Base-by-base conservation (phyloP, 1,140 invertebrate species). In the Microplitis demolitor region DNA sequence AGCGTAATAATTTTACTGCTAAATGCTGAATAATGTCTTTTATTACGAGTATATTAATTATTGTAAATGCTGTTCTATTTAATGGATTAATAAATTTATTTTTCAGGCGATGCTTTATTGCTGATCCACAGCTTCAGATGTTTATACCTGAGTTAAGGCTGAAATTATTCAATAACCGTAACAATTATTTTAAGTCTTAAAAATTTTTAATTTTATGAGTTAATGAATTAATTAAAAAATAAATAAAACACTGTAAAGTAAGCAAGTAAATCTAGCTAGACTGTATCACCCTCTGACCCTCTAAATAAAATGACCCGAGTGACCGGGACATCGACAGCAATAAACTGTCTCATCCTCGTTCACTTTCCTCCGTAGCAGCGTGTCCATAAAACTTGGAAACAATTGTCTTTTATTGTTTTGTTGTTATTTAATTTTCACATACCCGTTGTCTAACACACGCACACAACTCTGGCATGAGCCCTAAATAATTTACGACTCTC, bases 401-500 rank as follows among this genome's bases (percentile, higher is more conserved):
- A 83, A 83, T 83, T 82, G 82, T 82, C 82, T 82, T 83, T 83
- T 82, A 83, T 82, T 80, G 82, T 83, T 83, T 83, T 83, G 79
- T 83, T 83, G 79, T 81, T 83, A 83, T 82, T 83, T 83, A 82
- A 83, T 83, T 83, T 82, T 80, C 78, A 72, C 79, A 77, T 72
- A 66, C 75, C 68, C 66, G 76, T 76, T 76, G 74, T 71, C 75
- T 75, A 58, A 62, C 67, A 69, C 66, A 39, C 53, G 45, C 53
- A 66, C 45, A 66, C 68, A 45, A 33, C n/a, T 37, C 76, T 72
- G 69, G 62, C 35, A 66, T 71, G 67, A 73, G 69, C 77, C 79
- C 82, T 86, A 86, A 86, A 85, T 86, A 86, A 86, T 86, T 85
- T 86, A 86, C 84, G 84, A 84, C 24, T 24, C 24, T 24, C 24